Evolutionary conservation across 2,113 vertebrate species (phyloP).

Genomic region (Corythoichthys intestinalis): DNA sequence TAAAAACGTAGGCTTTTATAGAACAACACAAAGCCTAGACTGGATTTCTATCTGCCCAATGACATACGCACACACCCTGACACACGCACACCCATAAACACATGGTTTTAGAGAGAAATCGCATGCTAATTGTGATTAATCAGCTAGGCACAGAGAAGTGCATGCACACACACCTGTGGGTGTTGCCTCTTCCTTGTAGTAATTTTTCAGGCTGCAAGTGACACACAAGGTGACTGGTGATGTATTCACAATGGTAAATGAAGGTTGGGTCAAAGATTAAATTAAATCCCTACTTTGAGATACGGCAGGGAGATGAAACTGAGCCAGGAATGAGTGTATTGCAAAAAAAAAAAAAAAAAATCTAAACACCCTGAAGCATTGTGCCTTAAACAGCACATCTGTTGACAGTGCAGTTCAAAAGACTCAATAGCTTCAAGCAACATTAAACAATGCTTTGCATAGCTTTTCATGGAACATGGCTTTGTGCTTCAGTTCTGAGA

Average conservation of each 20-base stretch:
- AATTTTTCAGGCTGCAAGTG: conserved; percentile 18
- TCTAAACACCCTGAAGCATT: not conserved
- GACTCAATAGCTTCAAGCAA: conserved; percentile 3
- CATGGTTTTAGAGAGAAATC: conserved; percentile 39
- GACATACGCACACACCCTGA: not conserved
- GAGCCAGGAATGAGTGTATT: not conserved
- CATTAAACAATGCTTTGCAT: conserved; percentile 1
- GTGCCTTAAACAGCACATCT: conserved; percentile 3
- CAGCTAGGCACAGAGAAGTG: conserved; percentile 18
- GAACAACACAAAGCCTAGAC: not conserved
- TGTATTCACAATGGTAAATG: conserved; percentile 20
- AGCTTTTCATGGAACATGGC: not conserved
- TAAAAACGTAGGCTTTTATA: conserved; percentile 1
- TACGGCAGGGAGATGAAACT: not conserved
- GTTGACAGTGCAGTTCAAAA: conserved; percentile 4
- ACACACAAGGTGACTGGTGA: conserved; percentile 39
- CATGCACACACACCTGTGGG: conserved; percentile 1
- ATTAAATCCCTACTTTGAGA: conserved; percentile 16
- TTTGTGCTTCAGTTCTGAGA: not conserved
- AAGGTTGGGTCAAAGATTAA: conserved; percentile 18
- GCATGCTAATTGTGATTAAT: conserved; percentile 48
- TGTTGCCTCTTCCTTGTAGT: not conserved
- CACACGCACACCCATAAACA: conserved; percentile 18
- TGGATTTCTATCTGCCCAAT: not conserved
- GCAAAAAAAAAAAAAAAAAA: not conserved